phyloP scores from a whole-genome alignment of 2,797 vertebrate species.

The Lemur catta region DNA sequence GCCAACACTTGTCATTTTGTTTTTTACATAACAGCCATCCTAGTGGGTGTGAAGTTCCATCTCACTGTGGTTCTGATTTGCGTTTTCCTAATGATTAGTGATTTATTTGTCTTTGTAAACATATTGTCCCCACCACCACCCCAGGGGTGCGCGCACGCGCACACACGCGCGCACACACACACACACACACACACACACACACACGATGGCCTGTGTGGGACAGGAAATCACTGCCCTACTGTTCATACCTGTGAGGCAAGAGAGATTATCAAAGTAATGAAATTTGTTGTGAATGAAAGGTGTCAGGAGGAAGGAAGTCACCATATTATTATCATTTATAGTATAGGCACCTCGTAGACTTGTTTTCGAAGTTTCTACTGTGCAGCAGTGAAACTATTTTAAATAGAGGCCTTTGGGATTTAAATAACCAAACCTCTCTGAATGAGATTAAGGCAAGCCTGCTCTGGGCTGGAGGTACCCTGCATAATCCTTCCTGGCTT shows the following conservation, averaged over 20 bases:
- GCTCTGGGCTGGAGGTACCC: background rate
- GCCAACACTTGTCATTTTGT: background rate
- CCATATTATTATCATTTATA: background rate
- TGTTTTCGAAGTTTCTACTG: background rate
- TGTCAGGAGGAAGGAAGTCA: background rate
- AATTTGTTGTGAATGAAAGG: background rate
- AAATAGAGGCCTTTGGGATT: constrained; percentile 13
- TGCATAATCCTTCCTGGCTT: background rate
- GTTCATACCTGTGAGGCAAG: background rate
- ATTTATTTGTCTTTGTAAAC: background rate
- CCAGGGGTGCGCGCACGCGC: background rate
- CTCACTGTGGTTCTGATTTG: constrained; percentile 1
- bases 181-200: background rate
- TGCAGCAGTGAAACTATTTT: background rate
- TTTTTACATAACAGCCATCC: background rate
- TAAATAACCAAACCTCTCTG: background rate
- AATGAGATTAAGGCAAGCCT: background rate
- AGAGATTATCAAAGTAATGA: background rate
- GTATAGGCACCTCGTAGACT: background rate
- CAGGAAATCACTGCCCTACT: background rate
- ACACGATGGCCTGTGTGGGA: accelerated
- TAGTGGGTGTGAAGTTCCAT: background rate
- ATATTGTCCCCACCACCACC: background rate
- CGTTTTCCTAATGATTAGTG: background rate
- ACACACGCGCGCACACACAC: background rate